phyloP scores from a whole-genome alignment of 2,113 vertebrate genomes.

The Aviceda subcristata region DNA sequence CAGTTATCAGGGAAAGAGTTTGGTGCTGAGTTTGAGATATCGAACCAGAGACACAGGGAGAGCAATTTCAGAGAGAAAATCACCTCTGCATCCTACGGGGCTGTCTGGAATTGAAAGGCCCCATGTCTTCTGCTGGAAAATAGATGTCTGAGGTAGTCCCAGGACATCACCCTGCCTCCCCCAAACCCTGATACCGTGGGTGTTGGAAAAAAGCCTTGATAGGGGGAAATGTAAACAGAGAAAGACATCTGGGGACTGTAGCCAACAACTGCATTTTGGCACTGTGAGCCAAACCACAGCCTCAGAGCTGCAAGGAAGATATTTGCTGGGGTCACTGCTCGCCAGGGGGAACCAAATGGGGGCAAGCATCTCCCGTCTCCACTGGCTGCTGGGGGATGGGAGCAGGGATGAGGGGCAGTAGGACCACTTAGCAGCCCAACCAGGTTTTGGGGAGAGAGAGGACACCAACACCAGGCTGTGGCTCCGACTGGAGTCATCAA shows the following conservation, averaged over 20 bases:
- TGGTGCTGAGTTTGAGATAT: conserved; percentile 21
- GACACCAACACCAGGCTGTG: not conserved
- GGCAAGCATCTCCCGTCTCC: not conserved
- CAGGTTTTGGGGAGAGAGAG: not conserved
- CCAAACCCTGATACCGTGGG: not conserved
- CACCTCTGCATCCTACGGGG: not conserved
- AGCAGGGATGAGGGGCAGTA: accelerated
- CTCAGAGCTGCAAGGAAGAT: not conserved
- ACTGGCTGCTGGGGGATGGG: not conserved
- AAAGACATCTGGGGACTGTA: conserved; percentile 16
- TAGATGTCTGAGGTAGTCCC: not conserved
- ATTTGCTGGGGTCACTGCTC: not conserved
- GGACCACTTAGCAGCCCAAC: not conserved
- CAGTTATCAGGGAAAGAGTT: not conserved
- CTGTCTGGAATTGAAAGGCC: not conserved
- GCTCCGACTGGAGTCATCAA: not conserved
- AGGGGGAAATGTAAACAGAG: conserved; percentile 34
- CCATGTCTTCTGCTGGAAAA: not conserved
- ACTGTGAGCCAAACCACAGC: not conserved
- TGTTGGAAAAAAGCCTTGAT: conserved; percentile 33
- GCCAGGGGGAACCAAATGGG: not conserved
- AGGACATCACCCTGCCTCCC: not conserved
- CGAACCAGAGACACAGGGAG: not conserved
- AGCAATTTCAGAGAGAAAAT: not conserved
- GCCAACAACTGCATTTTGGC: not conserved